Evolutionary conservation across 1,140 invertebrate genomes (phyloP).

Genomic region (Alviniconcha marisindica): DNA sequence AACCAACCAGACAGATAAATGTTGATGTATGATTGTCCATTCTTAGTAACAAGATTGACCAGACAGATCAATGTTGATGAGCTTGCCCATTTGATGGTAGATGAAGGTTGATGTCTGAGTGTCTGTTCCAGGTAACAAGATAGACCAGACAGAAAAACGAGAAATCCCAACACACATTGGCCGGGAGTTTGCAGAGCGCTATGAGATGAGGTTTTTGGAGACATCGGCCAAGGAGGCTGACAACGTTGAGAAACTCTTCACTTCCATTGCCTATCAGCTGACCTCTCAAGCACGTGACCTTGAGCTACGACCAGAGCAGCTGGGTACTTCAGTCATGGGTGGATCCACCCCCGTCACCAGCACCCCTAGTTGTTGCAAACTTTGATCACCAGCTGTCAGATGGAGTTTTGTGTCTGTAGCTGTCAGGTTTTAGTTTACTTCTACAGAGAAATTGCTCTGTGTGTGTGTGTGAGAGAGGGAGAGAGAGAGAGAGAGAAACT

Average conservation of each 20-base stretch:
- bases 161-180: constrained; percentile 96
- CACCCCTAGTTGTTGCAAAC: constrained; percentile 42
- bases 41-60: too few species aligned
- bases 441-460: too few species aligned
- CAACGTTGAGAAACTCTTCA: constrained; percentile 83
- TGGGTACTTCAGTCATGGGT: constrained; percentile 28
- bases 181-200: constrained; percentile 95
- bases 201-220: constrained; percentile 89
- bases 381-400: constrained; percentile 26
- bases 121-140: constrained; percentile 89
- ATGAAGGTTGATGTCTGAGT: too few species aligned
- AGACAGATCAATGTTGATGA: too few species aligned
- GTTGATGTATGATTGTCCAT: too few species aligned
- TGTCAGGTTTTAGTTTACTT: too few species aligned
- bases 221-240: constrained; percentile 75
- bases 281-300: constrained; percentile 69
- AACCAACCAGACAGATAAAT: too few species aligned
- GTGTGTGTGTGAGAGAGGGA: too few species aligned
- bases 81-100: too few species aligned
- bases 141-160: constrained; percentile 91
- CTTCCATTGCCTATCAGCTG: constrained; percentile 87
- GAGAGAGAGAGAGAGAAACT: too few species aligned
- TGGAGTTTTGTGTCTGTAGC: too few species aligned
- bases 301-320: constrained; percentile 58
- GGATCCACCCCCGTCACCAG: constrained; percentile 41